Evolutionary conservation across 30 jellyfish, hydroid and myxozoan species (phyloP), one percentile per base, ranked within the genome.

Genomic region (Clytia hemisphaerica): DNA sequence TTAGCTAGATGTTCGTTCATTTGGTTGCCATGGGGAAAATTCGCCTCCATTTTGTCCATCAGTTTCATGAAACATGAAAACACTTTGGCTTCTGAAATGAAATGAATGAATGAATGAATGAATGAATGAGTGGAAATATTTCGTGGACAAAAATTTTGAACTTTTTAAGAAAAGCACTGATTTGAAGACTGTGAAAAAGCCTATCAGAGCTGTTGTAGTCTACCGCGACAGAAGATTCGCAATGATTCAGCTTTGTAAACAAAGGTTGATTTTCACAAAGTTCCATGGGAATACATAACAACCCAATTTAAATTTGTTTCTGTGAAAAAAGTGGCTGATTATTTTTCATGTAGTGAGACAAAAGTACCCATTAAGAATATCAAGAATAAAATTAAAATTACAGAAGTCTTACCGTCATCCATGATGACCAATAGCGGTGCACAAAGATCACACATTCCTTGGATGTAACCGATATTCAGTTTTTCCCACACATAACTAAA

Each of bases 361-460:
- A 10, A n/a, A 42, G 53, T 10, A n/a, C 12, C 12, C 53, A 42
- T 10, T 42, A 42, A 42, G n/a, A 10, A 12, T 42, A 42, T 14
- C 44, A 65, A 42, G 78, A 4, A 14, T 27, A 16, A 6, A 2
- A 1, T 18, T 6, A 67, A 31, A 19, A 48, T 25, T 2, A 22
- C 1, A 58, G 25, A 9, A 31, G 2, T 40, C 82, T 45, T 75
- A 89, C 98, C 98, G 38, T 89, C 94, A 46, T 89, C 98, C 38
- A 89, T 37, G 9, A 89, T 74, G 12, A 89, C 88, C 34, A 89
- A 79, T 19, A 89, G 79, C 21, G 98, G 98, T 5, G 98, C 98
- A 63, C 95, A 89, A 1, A 89, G 85, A 50, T 89, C 98, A 59
- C 98, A 89, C 98, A 89, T 89, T 49, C 98, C 98, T 67, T 89